Conservation (phyloP, 2,888 invertebrate species). For the Pollenia amentaria region DNA sequence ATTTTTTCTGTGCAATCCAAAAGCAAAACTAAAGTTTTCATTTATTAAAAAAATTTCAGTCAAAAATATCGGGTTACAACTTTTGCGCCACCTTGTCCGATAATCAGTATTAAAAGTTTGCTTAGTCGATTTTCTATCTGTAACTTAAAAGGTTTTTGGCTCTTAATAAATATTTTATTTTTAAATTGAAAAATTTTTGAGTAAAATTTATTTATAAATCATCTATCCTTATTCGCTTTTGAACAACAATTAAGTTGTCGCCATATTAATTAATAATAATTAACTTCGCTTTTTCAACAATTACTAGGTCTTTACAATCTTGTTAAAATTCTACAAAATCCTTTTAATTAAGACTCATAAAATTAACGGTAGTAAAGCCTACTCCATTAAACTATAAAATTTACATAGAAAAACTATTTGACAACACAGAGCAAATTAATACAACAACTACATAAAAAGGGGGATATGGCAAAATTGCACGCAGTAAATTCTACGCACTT, state of each 20-base stretch:
- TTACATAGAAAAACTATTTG: slow-evolving; percentile 61
- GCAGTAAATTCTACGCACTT: slow-evolving; percentile 57
- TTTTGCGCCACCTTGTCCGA: too few species aligned
- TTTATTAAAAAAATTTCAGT: too few species aligned
- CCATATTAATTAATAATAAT: background rate
- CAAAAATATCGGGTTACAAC: too few species aligned
- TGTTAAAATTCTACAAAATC: slow-evolving; percentile 37
- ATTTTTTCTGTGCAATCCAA: too few species aligned
- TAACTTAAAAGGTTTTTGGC: too few species aligned
- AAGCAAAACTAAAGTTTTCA: too few species aligned
- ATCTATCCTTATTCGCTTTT: background rate
- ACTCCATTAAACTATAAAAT: slow-evolving; percentile 30
- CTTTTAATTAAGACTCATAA: slow-evolving; percentile 61
- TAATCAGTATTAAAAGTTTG: too few species aligned
- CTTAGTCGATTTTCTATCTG: too few species aligned
- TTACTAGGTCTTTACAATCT: slow-evolving; percentile 20
- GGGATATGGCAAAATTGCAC: slow-evolving; percentile 38
- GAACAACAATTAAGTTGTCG: background rate
- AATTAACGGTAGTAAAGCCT: slow-evolving; percentile 22
- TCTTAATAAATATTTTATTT: background rate
- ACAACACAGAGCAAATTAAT: slow-evolving; percentile 10
- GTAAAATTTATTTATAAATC: background rate
- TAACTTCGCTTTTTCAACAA: background rate
- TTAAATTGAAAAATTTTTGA: background rate
- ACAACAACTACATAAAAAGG: background rate